phyloP scores from a whole-genome alignment of 2,888 invertebrate species.

The Yponomeuta malinellus region DNA sequence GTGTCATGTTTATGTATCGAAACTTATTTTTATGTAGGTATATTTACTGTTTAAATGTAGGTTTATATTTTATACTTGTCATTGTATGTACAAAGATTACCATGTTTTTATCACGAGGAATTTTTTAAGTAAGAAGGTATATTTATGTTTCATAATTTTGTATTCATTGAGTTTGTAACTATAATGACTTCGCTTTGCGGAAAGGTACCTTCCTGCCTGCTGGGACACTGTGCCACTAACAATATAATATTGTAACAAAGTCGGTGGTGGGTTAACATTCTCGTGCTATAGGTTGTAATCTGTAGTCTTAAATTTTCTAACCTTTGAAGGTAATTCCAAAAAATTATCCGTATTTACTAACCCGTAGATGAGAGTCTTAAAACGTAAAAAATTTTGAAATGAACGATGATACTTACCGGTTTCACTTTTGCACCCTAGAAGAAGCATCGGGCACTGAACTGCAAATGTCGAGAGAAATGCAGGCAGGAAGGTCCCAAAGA shows the following conservation, averaged over 20 bases:
- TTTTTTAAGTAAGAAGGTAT: slow-evolving; percentile 2
- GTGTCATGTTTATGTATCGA: slow-evolving; percentile 8
- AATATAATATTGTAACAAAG: slow-evolving; percentile 41
- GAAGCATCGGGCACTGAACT: slow-evolving; percentile 71
- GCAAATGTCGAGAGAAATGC: slow-evolving; percentile 70
- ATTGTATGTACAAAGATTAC: background rate
- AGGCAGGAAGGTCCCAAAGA: slow-evolving; percentile 81
- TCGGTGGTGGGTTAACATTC: slow-evolving; percentile 58
- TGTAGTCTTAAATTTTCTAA: slow-evolving; percentile 45
- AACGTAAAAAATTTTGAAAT: slow-evolving; percentile 12
- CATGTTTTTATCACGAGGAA: background rate
- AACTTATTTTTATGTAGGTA: background rate
- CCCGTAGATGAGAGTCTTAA: background rate
- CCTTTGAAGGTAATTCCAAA: slow-evolving; percentile 30
- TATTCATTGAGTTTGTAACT: slow-evolving; percentile 31
- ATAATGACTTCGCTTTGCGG: slow-evolving; percentile 74
- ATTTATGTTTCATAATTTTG: slow-evolving; percentile 13
- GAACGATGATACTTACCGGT: slow-evolving; percentile 45
- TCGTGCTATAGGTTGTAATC: slow-evolving; percentile 44
- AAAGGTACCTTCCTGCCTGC: slow-evolving; percentile 76
- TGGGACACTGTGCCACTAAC: slow-evolving; percentile 70
- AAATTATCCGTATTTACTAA: slow-evolving; percentile 9
- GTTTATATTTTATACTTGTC: too few species aligned
- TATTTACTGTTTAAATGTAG: background rate
- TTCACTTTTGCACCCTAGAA: slow-evolving; percentile 75